Percentiles rank a stretch among this genome's conserved stretches.
Evolutionary conservation across 2,797 vertebrate species (phyloP).

Genomic region (Hypotaenidia okinawae): DNA sequence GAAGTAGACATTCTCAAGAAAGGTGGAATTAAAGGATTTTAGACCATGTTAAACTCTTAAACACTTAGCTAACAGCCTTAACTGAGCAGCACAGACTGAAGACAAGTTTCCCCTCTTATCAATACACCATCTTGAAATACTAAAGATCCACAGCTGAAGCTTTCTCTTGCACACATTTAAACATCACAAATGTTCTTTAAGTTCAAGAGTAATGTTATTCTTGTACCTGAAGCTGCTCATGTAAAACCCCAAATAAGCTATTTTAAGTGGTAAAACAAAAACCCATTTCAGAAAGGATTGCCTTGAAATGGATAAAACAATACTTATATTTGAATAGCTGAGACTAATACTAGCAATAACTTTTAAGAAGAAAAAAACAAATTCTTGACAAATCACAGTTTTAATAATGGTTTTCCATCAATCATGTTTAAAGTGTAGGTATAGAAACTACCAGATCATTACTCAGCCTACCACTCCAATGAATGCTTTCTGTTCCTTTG

Average conservation of each 20-base stretch:
- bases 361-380: neutral
- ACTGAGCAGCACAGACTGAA: neutral
- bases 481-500: slow-evolving; percentile 74
- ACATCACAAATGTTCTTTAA: neutral
- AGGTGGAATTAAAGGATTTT: neutral
- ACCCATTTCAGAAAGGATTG: neutral
- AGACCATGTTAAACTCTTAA: neutral
- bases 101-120: neutral
- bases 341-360: neutral
- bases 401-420: slow-evolving; percentile 70
- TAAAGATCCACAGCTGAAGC: neutral
- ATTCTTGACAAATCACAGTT: slow-evolving; percentile 76
- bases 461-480: slow-evolving; percentile 72
- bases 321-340: neutral
- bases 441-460: slow-evolving; percentile 75
- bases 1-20: neutral
- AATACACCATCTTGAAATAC: neutral
- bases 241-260: neutral
- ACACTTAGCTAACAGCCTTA: neutral
- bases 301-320: neutral
- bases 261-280: neutral
- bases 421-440: slow-evolving; percentile 67
- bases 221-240: neutral
- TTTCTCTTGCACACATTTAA: neutral
- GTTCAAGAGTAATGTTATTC: neutral